Base-by-base conservation (phyloP, 2,113 vertebrate species). In the Aptenodytes patagonicus region DNA sequence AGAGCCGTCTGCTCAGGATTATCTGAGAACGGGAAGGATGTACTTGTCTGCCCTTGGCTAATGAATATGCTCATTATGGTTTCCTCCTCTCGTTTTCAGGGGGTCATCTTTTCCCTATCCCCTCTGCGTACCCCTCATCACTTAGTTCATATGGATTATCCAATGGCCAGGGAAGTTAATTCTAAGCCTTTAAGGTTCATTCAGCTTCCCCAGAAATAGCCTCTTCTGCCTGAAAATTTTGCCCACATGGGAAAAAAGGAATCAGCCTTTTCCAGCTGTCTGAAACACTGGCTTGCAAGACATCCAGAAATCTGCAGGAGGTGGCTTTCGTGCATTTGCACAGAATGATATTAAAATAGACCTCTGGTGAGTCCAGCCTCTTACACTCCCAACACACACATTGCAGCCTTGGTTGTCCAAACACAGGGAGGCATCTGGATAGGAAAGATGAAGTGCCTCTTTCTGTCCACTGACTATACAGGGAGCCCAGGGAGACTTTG, bases 281-380 rank as follows among this genome's bases (percentile, higher is more conserved):
- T 95, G 87, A 93, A 95, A 93, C 73, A 44, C 44, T 69, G 84
- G 47, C 77, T 96, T 91, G 69, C 54, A 93, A 65, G 79, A 55
- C 49, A 71, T 69, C 73, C 90, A 87, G 87, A 68, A 91, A 79
- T 87, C 87, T 76, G 65, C 78, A 94, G 84, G 73, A 87, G 91
- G 46, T 57, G 77, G 44, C 47, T 91, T 93, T 88, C 57, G 40
- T 77, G 68, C 60, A 40, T 90, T 92, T 90, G 58, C 29, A 5
- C 71, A 82, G 89, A 66, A 55, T 87, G 64, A 70, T 87, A 84
- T 87, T 78, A 69, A 89, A 87, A 89, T 11, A 75, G 83, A 82
- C 18, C 47, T 84, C 49, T 79, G 57, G 22, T 75, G 89, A 84
- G 81, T 20, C 69, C 57, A 60, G 61, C 38, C 34, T 49, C 68